A percentile compares a stretch with the other conserved stretches of the same genome.
Evolutionary conservation across 2,888 invertebrate species (phyloP).

Genomic region (Melanostoma scalare): DNA sequence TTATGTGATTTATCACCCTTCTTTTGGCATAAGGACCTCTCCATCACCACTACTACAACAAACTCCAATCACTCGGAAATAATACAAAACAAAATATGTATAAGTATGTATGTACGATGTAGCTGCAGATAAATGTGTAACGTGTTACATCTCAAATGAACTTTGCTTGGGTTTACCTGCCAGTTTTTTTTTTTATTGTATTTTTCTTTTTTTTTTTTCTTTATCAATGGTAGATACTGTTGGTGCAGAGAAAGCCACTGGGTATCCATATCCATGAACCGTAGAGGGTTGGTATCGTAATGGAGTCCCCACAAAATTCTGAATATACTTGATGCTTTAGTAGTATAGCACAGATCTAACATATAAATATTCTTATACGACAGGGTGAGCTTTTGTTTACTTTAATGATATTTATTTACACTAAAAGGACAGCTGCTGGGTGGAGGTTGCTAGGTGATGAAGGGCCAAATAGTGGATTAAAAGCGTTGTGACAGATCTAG

Average conservation of each 20-base stretch:
- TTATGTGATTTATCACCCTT: constrained; percentile 65
- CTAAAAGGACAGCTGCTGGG: constrained; percentile 45
- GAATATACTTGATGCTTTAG: constrained; percentile 21
- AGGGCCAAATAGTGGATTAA: constrained; percentile 60
- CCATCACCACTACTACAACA: constrained; percentile 39
- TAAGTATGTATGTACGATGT: background rate
- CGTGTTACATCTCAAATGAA: constrained; percentile 39
- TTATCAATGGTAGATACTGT: background rate
- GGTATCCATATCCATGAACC: constrained; percentile 44
- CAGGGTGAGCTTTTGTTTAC: constrained; percentile 63
- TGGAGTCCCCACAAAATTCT: constrained; percentile 4
- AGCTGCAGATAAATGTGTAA: background rate
- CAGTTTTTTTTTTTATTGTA: constrained; percentile 11
- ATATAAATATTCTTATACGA: constrained; percentile 24
- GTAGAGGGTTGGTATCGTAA: constrained; percentile 10
- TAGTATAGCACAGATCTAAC: background rate
- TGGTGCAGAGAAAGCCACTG: constrained; percentile 5
- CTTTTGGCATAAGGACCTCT: constrained; percentile 25
- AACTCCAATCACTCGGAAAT: constrained; percentile 59
- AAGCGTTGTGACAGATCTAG: constrained; percentile 58
- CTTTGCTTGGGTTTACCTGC: constrained; percentile 38
- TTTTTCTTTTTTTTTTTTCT: background rate
- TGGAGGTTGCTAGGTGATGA: constrained; percentile 30
- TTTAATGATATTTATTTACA: constrained; percentile 64
- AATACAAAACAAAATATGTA: constrained; percentile 36